A percentile compares a stretch with the other conserved stretches of the same genome.
Evolutionary conservation across 2,888 invertebrate genomes (phyloP).

Genomic region (Sphaerophoria taeniata): DNA sequence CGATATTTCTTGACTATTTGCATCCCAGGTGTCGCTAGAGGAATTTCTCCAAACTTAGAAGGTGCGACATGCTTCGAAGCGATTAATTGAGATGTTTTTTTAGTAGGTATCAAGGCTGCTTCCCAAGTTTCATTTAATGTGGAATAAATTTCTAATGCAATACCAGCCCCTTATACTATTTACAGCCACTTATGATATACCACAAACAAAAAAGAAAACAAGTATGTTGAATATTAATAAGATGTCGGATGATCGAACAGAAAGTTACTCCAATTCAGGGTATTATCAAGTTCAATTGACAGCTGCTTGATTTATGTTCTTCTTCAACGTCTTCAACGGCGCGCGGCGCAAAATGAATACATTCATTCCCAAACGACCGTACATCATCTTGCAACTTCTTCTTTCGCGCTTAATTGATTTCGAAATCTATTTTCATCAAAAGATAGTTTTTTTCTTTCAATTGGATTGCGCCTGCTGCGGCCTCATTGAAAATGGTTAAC

Average conservation of each 20-base stretch:
- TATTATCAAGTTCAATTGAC: slow-evolving; percentile 65
- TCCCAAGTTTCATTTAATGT: no score
- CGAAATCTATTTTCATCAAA: slow-evolving; percentile 48
- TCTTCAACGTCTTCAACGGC: neutral
- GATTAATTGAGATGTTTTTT: no score
- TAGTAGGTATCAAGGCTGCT: no score
- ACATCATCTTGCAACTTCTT: neutral
- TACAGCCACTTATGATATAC: neutral
- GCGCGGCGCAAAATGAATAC: neutral
- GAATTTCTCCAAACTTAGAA: no score
- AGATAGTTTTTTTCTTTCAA: slow-evolving; percentile 5
- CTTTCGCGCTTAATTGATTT: slow-evolving; percentile 56
- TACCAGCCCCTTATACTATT: neutral
- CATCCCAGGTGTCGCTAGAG: no score
- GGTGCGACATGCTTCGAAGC: no score
- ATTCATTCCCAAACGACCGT: neutral
- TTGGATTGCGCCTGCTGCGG: neutral
- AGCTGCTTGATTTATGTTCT: slow-evolving; percentile 64
- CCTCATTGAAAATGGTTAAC: slow-evolving; percentile 24
- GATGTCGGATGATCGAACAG: slow-evolving; percentile 11
- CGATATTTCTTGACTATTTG: no score
- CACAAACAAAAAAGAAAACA: neutral
- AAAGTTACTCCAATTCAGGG: slow-evolving; percentile 33
- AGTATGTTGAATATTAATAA: slow-evolving; percentile 31
- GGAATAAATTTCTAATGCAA: neutral